Evolutionary conservation across 1,140 invertebrate species (phyloP).

Genomic region (Lineus longissimus): DNA sequence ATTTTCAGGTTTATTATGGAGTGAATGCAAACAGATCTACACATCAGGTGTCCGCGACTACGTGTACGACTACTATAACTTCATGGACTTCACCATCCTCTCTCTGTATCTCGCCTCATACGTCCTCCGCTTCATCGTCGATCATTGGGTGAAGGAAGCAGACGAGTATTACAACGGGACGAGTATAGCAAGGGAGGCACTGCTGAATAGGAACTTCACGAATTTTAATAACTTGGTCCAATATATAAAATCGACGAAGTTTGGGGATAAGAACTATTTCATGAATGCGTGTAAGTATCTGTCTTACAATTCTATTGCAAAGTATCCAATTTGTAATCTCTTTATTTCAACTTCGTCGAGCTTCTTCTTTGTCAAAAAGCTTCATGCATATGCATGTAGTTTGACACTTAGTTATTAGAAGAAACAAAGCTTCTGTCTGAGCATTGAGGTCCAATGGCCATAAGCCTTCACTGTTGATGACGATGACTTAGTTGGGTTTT

Average conservation of each 20-base stretch:
- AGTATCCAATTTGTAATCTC: no score
- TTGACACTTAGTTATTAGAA: no score
- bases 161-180: constrained; percentile 47
- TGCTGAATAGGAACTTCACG: constrained; percentile 36
- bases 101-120: constrained; percentile 53
- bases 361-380: no score
- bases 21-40: constrained; percentile 54
- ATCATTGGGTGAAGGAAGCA: constrained; percentile 21
- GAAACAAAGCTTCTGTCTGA: no score
- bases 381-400: no score
- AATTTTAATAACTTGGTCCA: constrained; percentile 36
- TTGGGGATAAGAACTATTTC: constrained; percentile 46
- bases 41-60: constrained; percentile 48
- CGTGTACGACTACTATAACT: constrained; percentile 51
- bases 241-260: constrained; percentile 30
- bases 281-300: constrained; percentile 51
- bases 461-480: no score
- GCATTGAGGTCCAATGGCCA: no score
- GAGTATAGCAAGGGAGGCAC: constrained; percentile 26
- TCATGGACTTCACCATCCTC: constrained; percentile 50
- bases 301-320: no score
- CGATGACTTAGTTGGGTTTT: no score
- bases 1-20: constrained; percentile 49
- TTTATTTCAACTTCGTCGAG: no score
- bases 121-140: constrained; percentile 44